phyloP scores from a whole-genome alignment of 2,113 vertebrate species.

The Hippopotamus amphibius region DNA sequence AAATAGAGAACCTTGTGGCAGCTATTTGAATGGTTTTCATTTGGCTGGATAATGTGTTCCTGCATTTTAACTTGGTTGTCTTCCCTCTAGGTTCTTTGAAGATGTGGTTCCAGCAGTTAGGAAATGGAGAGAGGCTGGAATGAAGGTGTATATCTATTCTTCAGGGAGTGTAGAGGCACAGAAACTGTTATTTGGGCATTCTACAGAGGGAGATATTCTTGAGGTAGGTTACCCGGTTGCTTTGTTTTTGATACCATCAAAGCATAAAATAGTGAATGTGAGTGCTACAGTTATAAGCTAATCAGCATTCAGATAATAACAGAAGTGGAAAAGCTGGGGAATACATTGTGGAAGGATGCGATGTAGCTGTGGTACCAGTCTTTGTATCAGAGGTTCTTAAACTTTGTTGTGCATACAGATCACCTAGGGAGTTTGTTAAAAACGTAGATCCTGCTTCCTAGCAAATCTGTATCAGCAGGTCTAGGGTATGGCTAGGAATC shows the following conservation, averaged over 20 bases:
- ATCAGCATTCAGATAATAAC: background rate
- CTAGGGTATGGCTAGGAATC: background rate
- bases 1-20: background rate
- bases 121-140: constrained; percentile 92
- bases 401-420: background rate
- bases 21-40: background rate
- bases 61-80: background rate
- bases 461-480: background rate
- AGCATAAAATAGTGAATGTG: background rate
- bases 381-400: background rate
- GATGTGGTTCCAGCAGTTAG: constrained; percentile 95
- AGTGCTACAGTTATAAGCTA: background rate
- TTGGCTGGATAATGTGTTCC: background rate
- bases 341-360: background rate
- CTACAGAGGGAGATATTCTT: constrained; percentile 95
- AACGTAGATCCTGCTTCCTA: background rate
- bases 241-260: constrained; percentile 32
- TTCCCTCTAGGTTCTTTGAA: constrained; percentile 91
- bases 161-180: constrained; percentile 98
- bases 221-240: constrained; percentile 87
- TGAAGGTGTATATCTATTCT: constrained; percentile 97
- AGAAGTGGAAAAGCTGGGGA: background rate
- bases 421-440: background rate
- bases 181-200: constrained; percentile 96
- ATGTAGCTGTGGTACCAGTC: background rate